Conservation (phyloP, 2,113 vertebrate species). For the Protobothrops mucrosquamatus region DNA sequence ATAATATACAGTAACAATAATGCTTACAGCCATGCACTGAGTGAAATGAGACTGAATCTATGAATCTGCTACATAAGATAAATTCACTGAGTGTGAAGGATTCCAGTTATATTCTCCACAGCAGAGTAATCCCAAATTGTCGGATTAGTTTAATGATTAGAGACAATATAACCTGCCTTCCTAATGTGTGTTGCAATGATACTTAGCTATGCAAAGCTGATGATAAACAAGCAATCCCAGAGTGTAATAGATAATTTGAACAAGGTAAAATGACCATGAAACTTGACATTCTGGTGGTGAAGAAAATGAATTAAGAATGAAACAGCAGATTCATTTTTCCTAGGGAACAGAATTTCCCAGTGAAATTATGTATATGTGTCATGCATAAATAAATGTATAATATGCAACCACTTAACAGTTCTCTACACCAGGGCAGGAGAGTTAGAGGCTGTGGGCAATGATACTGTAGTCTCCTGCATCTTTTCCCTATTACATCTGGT, state of each 20-base stretch:
- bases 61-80: background rate
- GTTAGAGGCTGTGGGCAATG: background rate
- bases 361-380: background rate
- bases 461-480: background rate
- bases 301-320: background rate
- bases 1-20: background rate
- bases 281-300: background rate
- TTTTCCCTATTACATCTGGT: background rate
- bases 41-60: background rate
- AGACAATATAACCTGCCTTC: conserved; percentile 8
- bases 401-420: background rate
- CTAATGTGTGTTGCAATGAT: conserved; percentile 8
- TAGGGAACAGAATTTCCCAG: background rate
- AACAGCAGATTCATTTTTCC: background rate
- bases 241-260: conserved; percentile 13
- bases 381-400: conserved; percentile 6
- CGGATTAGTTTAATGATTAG: conserved; percentile 4
- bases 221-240: conserved; percentile 13
- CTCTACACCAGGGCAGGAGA: background rate
- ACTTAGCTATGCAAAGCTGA: conserved; percentile 10
- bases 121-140: conserved; percentile 9
- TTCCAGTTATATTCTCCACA: conserved; percentile 5
- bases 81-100: background rate
- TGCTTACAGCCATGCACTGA: background rate
- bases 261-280: conserved; percentile 9